Evolutionary conservation across 2,113 vertebrate species (phyloP).

Genomic region (Lasiurus borealis): DNA sequence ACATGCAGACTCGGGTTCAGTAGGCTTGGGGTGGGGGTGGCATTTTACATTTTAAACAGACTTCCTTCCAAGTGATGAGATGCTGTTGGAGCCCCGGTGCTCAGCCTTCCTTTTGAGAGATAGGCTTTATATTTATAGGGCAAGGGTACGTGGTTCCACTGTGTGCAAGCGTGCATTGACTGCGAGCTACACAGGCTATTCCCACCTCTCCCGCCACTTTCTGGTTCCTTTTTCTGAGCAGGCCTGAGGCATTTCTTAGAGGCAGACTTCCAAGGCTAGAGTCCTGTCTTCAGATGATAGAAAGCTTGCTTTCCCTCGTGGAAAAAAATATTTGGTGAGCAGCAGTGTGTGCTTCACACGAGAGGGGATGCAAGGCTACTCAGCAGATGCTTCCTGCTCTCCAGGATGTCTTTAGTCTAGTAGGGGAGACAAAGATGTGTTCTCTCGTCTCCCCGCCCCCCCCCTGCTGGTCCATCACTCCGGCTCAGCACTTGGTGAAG

Average conservation of each 20-base stretch:
- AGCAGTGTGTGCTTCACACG: conserved; percentile 13
- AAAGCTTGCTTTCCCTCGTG: conserved; percentile 59
- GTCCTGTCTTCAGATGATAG: conserved; percentile 46
- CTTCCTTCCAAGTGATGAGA: neutral
- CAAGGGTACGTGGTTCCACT: neutral
- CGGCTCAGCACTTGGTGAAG: neutral
- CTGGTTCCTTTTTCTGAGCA: conserved; percentile 59
- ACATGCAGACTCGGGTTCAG: neutral
- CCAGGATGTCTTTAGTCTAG: neutral
- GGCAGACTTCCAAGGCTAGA: conserved; percentile 57
- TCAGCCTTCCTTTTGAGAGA: neutral
- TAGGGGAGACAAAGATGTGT: neutral
- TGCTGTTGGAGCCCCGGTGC: neutral
- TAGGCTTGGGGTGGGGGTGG: neutral
- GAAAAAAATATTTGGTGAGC: conserved; percentile 60
- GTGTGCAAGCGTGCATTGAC: neutral
- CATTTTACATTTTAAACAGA: neutral
- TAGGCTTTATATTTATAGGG: neutral
- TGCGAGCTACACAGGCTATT: neutral
- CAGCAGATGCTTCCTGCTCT: neutral
- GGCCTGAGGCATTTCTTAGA: conserved; percentile 62
- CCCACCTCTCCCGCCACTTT: neutral
- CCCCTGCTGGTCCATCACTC: neutral
- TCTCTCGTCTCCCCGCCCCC: neutral
- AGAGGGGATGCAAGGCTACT: neutral